Evolutionary conservation across 2,113 vertebrate species (phyloP).

Genomic region (Ceuthmochares aereus): DNA sequence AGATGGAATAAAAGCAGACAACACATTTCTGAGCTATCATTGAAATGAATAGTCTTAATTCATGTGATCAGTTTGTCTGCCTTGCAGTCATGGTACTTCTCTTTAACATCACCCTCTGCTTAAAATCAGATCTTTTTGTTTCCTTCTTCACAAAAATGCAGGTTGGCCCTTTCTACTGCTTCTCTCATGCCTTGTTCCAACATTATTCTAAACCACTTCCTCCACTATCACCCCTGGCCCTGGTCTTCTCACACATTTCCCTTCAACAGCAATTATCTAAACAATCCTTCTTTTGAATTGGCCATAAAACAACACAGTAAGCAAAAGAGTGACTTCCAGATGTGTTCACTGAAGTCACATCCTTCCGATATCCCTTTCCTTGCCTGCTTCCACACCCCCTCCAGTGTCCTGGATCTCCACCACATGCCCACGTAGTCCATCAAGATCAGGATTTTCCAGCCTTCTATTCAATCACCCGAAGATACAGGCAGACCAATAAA

Average conservation of each 20-base stretch:
- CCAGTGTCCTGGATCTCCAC: background rate
- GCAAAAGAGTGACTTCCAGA: background rate
- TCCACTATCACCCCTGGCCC: background rate
- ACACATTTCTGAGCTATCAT: background rate
- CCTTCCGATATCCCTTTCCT: background rate
- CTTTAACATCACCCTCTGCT: background rate
- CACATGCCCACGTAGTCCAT: background rate
- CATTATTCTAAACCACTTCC: background rate
- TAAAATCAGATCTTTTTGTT: background rate
- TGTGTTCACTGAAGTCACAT: background rate
- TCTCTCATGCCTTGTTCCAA: background rate
- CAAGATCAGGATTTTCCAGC: too few species aligned
- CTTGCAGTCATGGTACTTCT: background rate
- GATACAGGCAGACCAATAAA: background rate
- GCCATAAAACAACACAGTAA: background rate
- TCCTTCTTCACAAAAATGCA: background rate
- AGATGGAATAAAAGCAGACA: background rate
- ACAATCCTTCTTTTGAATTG: background rate
- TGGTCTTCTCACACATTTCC: background rate
- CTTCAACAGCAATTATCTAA: background rate
- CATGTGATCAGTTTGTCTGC: background rate
- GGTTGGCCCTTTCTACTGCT: background rate
- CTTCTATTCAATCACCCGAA: background rate
- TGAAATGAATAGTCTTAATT: constrained; percentile 1
- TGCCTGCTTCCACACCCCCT: background rate